Conservation (phyloP, 1,140 invertebrate genomes). For the Penaeus vannamei region DNA sequence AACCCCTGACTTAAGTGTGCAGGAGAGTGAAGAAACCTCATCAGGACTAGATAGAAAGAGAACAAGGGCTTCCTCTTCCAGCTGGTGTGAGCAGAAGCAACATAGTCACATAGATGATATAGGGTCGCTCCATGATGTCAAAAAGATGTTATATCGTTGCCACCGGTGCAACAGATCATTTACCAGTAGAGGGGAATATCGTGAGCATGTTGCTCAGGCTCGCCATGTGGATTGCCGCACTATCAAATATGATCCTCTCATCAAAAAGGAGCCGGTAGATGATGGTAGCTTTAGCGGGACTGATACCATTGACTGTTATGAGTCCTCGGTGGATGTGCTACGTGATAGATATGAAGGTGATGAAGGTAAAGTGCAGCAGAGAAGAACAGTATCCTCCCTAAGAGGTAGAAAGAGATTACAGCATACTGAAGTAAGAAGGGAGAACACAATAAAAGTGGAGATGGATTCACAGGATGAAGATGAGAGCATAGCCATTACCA, state of each 20-base stretch:
- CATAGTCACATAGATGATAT: slow-evolving; percentile 35
- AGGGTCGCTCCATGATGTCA: slow-evolving; percentile 46
- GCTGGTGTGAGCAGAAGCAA: background rate
- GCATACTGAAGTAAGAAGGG: background rate
- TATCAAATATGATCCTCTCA: background rate
- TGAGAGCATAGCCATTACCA: slow-evolving; percentile 35
- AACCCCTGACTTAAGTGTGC: no score
- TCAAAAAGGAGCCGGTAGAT: slow-evolving; percentile 6
- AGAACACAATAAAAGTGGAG: background rate
- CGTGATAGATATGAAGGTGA: slow-evolving; percentile 18
- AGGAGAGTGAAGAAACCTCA: no score
- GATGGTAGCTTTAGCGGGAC: background rate
- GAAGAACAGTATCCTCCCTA: background rate
- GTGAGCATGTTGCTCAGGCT: slow-evolving; percentile 36
- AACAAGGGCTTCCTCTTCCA: no score
- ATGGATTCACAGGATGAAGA: background rate
- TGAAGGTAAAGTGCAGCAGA: slow-evolving; percentile 6
- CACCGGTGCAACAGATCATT: slow-evolving; percentile 38
- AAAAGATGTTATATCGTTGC: slow-evolving; percentile 53
- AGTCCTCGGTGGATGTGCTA: no score
- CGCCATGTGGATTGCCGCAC: slow-evolving; percentile 18
- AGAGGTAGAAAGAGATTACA: slow-evolving; percentile 30
- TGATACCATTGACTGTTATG: no score
- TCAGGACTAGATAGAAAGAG: no score
- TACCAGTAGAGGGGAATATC: slow-evolving; percentile 26